Base-by-base conservation (phyloP, 1,140 invertebrate genomes). In the Bombus superbus region DNA sequence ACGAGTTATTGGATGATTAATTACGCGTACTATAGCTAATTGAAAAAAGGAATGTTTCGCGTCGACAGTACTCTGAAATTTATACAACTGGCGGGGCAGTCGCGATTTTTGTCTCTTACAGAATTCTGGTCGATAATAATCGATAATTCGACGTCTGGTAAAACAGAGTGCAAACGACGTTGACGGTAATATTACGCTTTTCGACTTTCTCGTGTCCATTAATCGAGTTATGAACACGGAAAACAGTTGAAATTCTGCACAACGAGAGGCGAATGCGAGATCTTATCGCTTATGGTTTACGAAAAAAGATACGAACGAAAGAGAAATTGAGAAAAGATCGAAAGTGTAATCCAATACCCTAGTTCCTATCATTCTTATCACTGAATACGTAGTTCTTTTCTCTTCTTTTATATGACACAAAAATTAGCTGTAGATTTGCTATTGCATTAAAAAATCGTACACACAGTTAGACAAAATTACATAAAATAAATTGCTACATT, bases 1-100 rank as follows among this genome's bases (percentile, higher is more conserved):
- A 57, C 38, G 22, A 38, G 11, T 78, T 78, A 32, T 32, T 18
- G 81, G 11, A 40, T 76, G 62, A 83, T 83, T 68, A 81, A 81
- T 11, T 74, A 42, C 42, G 62, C 81, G 32, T 40, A 32, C n/a
- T 42, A 68, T 47, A 40, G 64, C n/a, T 68, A 83, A 83, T 76
- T 38, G 15, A 35, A 75, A 35, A 53, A 22, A 68, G 25, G 22
- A 68, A 35, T 68, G 40, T 42, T 11, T 79, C 59, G 40, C 38
- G 62, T 79, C 42, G 22, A 3, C 59, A 28, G 35, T 25, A 35
- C 6, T 32, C 8, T 1, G 25, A 47, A 42, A 11, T 79, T 79
- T 79, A 11, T 42, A 35, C 35, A 79, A 62, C 28, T n/a, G 25
- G 35, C 35, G 1, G 57, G 8, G 3, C 22, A 11, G 28, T 8